These are phyloP conservation scores for Serinus canaria DNA, from an alignment of 2,113 vertebrate species.

Conservation along the genomic window DNA sequence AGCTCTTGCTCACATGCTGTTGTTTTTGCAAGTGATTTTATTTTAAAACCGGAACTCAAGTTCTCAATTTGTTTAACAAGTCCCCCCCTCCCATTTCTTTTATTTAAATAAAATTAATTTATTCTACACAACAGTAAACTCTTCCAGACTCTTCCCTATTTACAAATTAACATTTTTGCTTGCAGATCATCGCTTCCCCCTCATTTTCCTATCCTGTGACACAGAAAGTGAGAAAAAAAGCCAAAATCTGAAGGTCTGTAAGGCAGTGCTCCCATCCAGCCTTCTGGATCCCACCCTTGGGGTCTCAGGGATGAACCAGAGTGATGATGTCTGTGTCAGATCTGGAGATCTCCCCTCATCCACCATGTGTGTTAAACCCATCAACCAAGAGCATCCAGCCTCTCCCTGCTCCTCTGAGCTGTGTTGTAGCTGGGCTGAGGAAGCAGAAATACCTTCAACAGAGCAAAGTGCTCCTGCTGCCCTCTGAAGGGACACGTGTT, in stretches of 20 bases:
- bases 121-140: conserved; percentile 68
- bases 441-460: neutral
- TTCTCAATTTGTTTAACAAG: conserved; percentile 34
- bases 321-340: accelerated
- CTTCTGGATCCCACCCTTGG: neutral
- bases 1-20: neutral
- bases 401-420: neutral
- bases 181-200: neutral
- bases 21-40: conserved; percentile 56
- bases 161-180: conserved; percentile 65
- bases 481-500: accelerated
- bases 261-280: neutral
- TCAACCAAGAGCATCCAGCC: neutral
- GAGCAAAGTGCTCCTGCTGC: neutral
- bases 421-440: neutral
- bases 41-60: conserved; percentile 34
- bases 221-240: neutral
- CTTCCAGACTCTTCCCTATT: conserved; percentile 64
- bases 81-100: neutral
- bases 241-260: neutral
- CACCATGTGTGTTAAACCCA: neutral
- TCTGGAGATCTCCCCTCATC: neutral
- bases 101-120: conserved; percentile 71
- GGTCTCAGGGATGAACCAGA: neutral
- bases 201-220: neutral